phyloP scores from a whole-genome alignment of 2,113 vertebrate species.

The Probosciger aterrimus region DNA sequence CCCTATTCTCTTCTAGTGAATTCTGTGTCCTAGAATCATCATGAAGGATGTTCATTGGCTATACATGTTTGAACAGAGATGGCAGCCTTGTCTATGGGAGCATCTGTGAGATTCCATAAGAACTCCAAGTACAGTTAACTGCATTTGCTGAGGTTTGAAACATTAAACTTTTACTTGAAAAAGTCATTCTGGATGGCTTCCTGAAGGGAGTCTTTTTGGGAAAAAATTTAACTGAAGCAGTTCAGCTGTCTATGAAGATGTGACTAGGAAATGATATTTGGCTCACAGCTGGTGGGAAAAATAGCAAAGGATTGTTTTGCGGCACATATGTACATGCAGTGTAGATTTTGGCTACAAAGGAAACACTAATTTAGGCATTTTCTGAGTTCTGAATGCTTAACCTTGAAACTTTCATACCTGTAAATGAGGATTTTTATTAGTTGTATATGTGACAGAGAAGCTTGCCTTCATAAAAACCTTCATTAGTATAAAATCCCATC shows the following conservation, averaged over 20 bases:
- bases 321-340: background rate
- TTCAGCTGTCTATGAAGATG: background rate
- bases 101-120: background rate
- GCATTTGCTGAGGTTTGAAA: background rate
- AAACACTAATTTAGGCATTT: background rate
- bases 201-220: background rate
- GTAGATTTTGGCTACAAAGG: background rate
- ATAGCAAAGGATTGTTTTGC: background rate
- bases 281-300: background rate
- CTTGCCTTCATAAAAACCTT: background rate
- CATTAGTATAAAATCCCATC: background rate
- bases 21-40: background rate
- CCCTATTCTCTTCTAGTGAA: background rate
- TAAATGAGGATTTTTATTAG: background rate
- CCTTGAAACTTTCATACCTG: background rate
- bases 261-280: background rate
- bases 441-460: background rate
- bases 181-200: background rate
- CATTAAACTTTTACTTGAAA: background rate
- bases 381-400: background rate
- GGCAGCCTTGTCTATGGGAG: background rate
- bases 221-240: background rate
- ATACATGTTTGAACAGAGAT: background rate
- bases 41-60: rapidly evolving
- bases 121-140: rapidly evolving